Evolutionary conservation across 2,113 vertebrate genomes (phyloP).

Genomic region (Cheilinus undulatus): DNA sequence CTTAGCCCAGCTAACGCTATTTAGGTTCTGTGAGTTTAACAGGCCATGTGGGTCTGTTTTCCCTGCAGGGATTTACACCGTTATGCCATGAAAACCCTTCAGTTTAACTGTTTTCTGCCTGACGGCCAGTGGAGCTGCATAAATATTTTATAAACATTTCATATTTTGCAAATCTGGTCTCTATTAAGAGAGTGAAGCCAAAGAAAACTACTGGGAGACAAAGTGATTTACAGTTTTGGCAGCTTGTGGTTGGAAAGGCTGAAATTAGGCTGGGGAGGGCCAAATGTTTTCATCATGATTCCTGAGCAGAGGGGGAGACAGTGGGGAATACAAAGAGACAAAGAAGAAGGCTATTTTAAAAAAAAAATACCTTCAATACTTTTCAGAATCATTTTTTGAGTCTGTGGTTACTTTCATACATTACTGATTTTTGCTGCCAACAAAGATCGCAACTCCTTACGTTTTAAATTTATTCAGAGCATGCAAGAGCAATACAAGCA

Average conservation of each 20-base stretch:
- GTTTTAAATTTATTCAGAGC: not conserved
- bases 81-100: not conserved
- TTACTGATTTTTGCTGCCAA: not conserved
- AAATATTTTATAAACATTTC: constrained; percentile 1
- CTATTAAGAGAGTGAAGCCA: not conserved
- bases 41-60: not conserved
- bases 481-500: not conserved
- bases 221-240: constrained; percentile 22
- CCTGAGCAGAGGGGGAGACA: not conserved
- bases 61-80: not conserved
- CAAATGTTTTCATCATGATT: not conserved
- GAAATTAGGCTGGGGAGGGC: not conserved
- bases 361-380: not conserved
- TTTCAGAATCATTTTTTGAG: not conserved
- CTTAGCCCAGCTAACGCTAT: constrained; percentile 39
- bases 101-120: not conserved
- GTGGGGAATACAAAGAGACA: not conserved
- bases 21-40: constrained; percentile 22
- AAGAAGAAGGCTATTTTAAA: not conserved
- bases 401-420: not conserved
- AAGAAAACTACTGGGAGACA: not conserved
- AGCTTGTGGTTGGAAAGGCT: not conserved
- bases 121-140: not conserved
- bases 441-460: not conserved
- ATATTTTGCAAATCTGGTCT: constrained; percentile 21